Percentiles rank a stretch among this genome's conserved stretches.
Conservation (phyloP, 2,797 vertebrate species). For the Gambusia yucatana region DNA sequence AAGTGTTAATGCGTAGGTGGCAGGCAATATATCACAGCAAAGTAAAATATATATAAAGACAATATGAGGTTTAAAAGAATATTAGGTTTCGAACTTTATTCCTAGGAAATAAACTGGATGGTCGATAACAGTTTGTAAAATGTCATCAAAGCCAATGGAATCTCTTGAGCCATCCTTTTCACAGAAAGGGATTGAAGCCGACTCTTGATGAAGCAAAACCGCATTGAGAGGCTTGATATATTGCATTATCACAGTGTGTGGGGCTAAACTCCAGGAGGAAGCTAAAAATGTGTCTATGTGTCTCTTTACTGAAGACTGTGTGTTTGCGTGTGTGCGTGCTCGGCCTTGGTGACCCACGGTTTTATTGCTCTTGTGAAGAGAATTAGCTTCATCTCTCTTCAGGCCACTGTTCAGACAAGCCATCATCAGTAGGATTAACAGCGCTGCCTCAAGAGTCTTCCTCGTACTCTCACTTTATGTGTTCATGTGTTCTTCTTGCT, state of each 20-base stretch:
- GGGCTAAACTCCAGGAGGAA: slow-evolving; percentile 36
- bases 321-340: slow-evolving; percentile 13
- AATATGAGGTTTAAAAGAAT: slow-evolving; percentile 48
- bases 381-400: slow-evolving; percentile 69
- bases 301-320: slow-evolving; percentile 22
- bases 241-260: slow-evolving; percentile 44
- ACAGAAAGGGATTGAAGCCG: slow-evolving; percentile 41
- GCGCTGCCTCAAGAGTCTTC: slow-evolving; percentile 46
- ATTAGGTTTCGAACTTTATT: slow-evolving; percentile 66
- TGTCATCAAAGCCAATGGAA: slow-evolving; percentile 62
- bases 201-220: slow-evolving; percentile 57
- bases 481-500: slow-evolving; percentile 9
- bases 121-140: slow-evolving; percentile 69
- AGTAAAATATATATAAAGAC: slow-evolving; percentile 8
- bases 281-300: slow-evolving; percentile 17
- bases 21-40: slow-evolving; percentile 58
- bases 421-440: slow-evolving; percentile 69
- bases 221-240: slow-evolving; percentile 50
- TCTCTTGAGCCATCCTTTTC: slow-evolving; percentile 50
- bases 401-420: slow-evolving; percentile 61
- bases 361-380: slow-evolving; percentile 62
- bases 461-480: slow-evolving; percentile 40
- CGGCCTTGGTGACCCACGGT: slow-evolving; percentile 47
- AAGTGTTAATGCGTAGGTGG: slow-evolving; percentile 52
- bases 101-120: slow-evolving; percentile 51